Percentiles rank a stretch among this genome's conserved stretches.
These are phyloP conservation scores for Sebastolobus altivelis DNA, from an alignment of 2,797 vertebrate genomes.

Conservation along the genomic window DNA sequence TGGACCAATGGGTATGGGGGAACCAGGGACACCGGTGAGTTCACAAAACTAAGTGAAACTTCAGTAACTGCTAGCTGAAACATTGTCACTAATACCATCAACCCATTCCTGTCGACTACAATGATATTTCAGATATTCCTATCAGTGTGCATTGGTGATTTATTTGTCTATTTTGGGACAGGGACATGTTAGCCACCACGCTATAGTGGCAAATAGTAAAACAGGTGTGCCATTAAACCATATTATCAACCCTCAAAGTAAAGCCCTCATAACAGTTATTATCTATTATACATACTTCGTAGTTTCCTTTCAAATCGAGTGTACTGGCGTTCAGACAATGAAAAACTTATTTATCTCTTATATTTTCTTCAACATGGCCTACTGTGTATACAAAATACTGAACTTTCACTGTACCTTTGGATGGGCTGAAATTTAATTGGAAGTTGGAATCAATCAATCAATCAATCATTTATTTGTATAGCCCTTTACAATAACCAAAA, in stretches of 20 bases:
- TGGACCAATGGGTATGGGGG: conserved; percentile 79
- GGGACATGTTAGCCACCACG: not conserved
- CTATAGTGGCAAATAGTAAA: not conserved
- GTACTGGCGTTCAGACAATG: no score
- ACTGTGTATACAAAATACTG: no score
- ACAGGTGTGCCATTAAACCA: not conserved
- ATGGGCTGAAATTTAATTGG: no score
- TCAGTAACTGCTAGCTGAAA: not conserved
- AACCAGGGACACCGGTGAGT: conserved; percentile 81
- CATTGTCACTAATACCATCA: not conserved
- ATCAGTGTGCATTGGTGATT: not conserved
- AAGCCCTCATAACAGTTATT: not conserved
- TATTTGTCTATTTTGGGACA: not conserved
- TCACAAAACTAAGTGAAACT: not conserved
- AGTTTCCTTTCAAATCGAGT: no score
- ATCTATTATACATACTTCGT: no score
- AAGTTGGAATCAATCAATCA: no score
- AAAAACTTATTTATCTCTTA: no score
- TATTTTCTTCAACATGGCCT: no score
- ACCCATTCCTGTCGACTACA: not conserved
- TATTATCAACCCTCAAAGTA: not conserved
- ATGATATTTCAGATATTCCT: not conserved
- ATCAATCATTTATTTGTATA: no score
- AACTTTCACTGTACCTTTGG: no score
- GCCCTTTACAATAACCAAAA: no score